phyloP scores from a whole-genome alignment of 2,113 vertebrate genomes.

The Salminus brasiliensis region DNA sequence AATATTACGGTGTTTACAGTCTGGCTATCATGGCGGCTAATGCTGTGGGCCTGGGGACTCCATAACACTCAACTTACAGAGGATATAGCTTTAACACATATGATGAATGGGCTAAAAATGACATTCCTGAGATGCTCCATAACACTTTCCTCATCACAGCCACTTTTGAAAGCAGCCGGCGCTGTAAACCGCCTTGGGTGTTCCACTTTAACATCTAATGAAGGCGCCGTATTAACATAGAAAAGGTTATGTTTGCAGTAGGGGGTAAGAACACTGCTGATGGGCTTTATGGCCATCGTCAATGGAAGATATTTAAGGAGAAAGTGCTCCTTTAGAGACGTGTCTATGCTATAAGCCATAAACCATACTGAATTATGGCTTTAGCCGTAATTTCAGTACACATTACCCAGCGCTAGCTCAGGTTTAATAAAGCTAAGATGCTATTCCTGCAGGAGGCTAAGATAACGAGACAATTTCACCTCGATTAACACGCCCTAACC shows the following conservation, averaged over 20 bases:
- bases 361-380: not conserved
- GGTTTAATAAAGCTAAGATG: conserved; percentile 13
- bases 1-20: too few species aligned
- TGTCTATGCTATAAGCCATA: not conserved
- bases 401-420: not conserved
- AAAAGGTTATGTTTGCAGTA: conserved; percentile 6
- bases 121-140: not conserved
- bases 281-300: not conserved
- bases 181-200: not conserved
- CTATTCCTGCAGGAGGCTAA: not conserved
- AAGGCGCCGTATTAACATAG: conserved; percentile 2
- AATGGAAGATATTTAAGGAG: not conserved
- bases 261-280: not conserved
- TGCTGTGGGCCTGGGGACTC: too few species aligned
- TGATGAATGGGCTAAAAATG: not conserved
- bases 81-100: not conserved
- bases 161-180: not conserved
- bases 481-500: not conserved
- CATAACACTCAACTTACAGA: not conserved
- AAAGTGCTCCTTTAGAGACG: not conserved
- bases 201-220: conserved; percentile 10
- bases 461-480: not conserved
- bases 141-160: not conserved
- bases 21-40: too few species aligned
- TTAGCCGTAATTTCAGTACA: conserved; percentile 4